phyloP scores from a whole-genome alignment of 2,888 invertebrate species.

The Chaitophorus viminalis region DNA sequence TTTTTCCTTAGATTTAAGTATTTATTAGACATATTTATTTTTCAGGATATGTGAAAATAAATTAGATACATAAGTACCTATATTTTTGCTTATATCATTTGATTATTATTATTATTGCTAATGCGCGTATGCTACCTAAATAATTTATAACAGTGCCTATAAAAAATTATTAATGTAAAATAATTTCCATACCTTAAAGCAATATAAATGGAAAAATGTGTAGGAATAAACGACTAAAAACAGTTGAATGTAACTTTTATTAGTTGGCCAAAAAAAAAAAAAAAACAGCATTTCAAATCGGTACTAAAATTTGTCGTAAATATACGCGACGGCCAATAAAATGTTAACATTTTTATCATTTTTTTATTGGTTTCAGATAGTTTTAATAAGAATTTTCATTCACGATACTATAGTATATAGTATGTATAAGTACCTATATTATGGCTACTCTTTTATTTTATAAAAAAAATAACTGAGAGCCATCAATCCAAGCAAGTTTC shows the following conservation, averaged over 20 bases:
- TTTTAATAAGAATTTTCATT: conserved; percentile 4
- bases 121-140: not conserved
- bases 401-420: not conserved
- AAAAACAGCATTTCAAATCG: conserved; percentile 22
- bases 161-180: not conserved
- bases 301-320: conserved; percentile 32
- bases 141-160: not conserved
- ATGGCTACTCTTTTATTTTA: not conserved
- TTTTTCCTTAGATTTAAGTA: not conserved
- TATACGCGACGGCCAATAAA: not conserved
- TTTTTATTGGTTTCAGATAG: not conserved
- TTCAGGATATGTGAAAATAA: not conserved
- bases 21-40: not conserved
- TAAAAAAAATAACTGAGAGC: not conserved
- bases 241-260: conserved; percentile 22
- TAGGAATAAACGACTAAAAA: not conserved
- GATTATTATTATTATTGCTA: not conserved
- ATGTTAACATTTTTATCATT: not conserved
- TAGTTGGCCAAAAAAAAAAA: not conserved
- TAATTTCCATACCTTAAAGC: not conserved
- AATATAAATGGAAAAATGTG: not conserved
- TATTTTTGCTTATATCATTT: not conserved
- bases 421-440: not conserved
- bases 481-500: not conserved
- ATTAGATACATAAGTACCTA: no score